Conservation (phyloP, 2,888 invertebrate genomes). For the Ennomos fuscantarius region DNA sequence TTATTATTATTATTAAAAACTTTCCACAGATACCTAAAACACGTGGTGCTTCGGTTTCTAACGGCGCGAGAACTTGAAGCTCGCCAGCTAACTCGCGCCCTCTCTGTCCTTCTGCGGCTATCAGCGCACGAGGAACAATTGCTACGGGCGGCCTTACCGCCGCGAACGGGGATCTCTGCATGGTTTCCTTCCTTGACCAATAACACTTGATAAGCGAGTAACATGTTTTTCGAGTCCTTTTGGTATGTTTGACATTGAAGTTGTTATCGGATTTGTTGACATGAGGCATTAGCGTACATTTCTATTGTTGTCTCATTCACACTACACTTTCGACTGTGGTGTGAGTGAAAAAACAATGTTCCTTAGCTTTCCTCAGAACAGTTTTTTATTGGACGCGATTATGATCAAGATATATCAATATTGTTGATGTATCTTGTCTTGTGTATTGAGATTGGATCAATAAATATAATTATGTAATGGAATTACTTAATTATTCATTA, state of each 20-base stretch:
- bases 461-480: no score
- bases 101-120: constrained; percentile 93
- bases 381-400: no score
- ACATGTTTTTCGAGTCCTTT: not conserved
- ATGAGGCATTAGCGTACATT: no score
- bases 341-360: no score
- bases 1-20: no score
- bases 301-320: no score
- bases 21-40: constrained; percentile 89
- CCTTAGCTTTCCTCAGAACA: no score
- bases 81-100: constrained; percentile 94
- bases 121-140: constrained; percentile 94
- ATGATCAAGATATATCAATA: no score
- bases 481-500: no score
- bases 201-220: constrained; percentile 36
- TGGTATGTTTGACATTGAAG: not conserved
- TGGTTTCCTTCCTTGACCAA: constrained; percentile 70
- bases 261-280: not conserved
- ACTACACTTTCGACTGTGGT: no score
- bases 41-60: constrained; percentile 96
- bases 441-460: no score
- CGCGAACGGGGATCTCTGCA: constrained; percentile 63
- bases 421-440: no score
- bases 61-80: constrained; percentile 95
- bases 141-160: constrained; percentile 90